Percentiles rank a stretch among this genome's conserved stretches.
These are phyloP conservation scores for Acanthochromis polyacanthus DNA, from an alignment of 2,113 vertebrate genomes.

Conservation along the genomic window DNA sequence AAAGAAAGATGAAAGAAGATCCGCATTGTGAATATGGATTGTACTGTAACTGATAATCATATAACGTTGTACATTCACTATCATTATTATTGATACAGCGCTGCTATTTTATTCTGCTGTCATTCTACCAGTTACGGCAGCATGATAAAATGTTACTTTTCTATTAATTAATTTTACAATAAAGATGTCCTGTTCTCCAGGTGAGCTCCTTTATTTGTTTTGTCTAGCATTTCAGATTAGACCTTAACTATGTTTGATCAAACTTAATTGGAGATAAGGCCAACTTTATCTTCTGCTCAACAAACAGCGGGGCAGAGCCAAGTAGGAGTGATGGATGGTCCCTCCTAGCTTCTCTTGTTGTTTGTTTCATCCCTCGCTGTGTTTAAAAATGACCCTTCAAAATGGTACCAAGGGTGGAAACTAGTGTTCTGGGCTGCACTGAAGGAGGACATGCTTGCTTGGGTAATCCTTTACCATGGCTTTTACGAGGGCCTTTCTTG, in stretches of 20 bases:
- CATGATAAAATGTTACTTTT: constrained; percentile 16
- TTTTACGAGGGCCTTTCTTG: constrained; percentile 64
- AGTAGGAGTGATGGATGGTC: constrained; percentile 77
- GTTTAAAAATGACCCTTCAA: constrained; percentile 84
- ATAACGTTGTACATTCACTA: background rate
- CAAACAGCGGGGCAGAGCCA: constrained; percentile 56
- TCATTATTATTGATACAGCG: background rate
- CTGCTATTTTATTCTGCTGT: background rate
- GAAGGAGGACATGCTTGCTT: constrained; percentile 74
- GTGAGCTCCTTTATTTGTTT: constrained; percentile 30
- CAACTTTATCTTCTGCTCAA: constrained; percentile 64
- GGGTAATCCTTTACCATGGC: constrained; percentile 72
- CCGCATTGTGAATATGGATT: no score
- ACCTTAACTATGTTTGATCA: constrained; percentile 51
- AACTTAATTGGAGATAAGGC: constrained; percentile 71
- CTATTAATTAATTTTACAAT: constrained; percentile 23
- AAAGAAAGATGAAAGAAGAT: background rate
- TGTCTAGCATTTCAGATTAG: constrained; percentile 57
- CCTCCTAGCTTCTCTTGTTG: constrained; percentile 60
- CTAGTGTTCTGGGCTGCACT: constrained; percentile 56
- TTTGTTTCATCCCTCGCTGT: constrained; percentile 77
- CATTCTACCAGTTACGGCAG: background rate
- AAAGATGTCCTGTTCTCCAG: constrained; percentile 1
- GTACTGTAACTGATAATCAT: no score
- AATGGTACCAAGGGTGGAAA: constrained; percentile 73